Percentiles rank a stretch among this genome's conserved stretches.
phyloP scores from a whole-genome alignment of 2,888 invertebrate species.

The Emmelina monodactyla region DNA sequence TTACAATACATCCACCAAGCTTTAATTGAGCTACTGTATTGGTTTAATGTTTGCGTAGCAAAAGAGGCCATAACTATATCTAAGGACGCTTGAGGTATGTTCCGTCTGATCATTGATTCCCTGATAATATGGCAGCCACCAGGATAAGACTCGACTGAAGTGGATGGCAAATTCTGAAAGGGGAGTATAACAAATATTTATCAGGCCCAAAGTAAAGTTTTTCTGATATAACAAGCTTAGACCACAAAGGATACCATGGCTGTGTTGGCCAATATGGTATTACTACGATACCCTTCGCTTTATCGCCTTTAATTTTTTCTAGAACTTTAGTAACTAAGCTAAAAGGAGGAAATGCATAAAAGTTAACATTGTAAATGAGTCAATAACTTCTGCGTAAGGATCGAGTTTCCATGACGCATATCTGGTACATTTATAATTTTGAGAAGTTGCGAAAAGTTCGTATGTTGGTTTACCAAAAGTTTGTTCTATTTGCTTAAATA shows the following conservation, averaged over 20 bases:
- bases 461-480: neutral
- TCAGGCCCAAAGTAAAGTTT: neutral
- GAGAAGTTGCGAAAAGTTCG: neutral
- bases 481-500: neutral
- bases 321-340: too few relatives aligned
- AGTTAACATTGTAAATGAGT: too few relatives aligned
- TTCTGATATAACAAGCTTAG: neutral
- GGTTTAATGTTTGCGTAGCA: slow-evolving; percentile 2
- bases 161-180: slow-evolving; percentile 8
- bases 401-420: too few relatives aligned
- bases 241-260: neutral
- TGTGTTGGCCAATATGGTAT: neutral
- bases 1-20: neutral
- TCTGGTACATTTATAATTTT: too few relatives aligned
- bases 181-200: slow-evolving; percentile 2
- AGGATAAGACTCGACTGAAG: slow-evolving; percentile 8
- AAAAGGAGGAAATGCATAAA: too few relatives aligned
- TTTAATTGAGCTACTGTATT: slow-evolving; percentile 1
- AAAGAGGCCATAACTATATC: slow-evolving; percentile 5
- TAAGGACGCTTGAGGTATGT: slow-evolving; percentile 10
- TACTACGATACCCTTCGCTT: neutral
- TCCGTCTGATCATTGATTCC: slow-evolving; percentile 4
- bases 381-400: too few relatives aligned
- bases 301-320: too few relatives aligned
- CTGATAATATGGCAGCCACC: slow-evolving; percentile 10